Percentiles rank a stretch among this genome's conserved stretches.
Conservation (phyloP, 2,797 vertebrate species). For the Oreochromis mossambicus region DNA sequence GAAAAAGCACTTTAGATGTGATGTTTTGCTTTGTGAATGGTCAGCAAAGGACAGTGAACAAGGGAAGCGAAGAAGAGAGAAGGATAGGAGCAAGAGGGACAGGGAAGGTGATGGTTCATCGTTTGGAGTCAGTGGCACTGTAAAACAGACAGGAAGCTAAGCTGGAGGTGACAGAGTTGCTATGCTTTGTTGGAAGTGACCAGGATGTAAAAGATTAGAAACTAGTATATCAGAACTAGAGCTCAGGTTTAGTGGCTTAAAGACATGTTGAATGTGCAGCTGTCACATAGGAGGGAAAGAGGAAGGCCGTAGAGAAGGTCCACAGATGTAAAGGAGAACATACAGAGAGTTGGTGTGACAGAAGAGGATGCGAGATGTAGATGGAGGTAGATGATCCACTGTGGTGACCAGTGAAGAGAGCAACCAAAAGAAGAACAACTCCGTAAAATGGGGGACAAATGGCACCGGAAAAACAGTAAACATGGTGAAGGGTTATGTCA, state of each 20-base stretch:
- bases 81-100: not conserved
- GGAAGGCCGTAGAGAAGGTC: not conserved
- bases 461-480: not conserved
- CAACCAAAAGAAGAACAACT: not conserved
- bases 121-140: not conserved
- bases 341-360: not conserved
- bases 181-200: not conserved
- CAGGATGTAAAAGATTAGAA: not conserved
- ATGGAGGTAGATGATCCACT: not conserved
- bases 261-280: not conserved
- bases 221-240: not conserved
- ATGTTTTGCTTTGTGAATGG: not conserved
- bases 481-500: accelerated
- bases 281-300: not conserved
- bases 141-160: not conserved
- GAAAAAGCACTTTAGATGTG: not conserved
- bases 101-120: not conserved
- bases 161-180: not conserved
- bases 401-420: not conserved
- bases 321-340: not conserved
- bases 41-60: not conserved
- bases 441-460: not conserved
- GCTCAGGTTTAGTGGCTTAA: not conserved
- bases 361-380: not conserved
- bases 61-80: accelerated